phyloP scores from a whole-genome alignment of 2,113 vertebrate species.

The Cepphus grylle region DNA sequence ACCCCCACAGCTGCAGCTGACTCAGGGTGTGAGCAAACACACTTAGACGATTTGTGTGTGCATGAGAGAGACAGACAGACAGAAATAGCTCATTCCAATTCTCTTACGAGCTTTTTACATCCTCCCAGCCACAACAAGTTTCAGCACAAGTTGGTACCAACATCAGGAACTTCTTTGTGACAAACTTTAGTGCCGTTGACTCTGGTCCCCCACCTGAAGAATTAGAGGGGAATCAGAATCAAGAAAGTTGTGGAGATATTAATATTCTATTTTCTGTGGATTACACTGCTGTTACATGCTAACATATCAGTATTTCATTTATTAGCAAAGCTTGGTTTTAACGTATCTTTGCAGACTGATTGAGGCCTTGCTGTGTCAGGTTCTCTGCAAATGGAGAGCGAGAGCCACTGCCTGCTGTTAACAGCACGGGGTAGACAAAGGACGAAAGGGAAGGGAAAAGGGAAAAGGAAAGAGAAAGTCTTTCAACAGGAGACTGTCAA shows the following conservation, averaged over 20 bases:
- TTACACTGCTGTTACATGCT: not conserved
- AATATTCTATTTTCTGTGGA: not conserved
- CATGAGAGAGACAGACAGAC: not conserved
- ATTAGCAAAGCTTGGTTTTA: not conserved
- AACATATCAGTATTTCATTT: not conserved
- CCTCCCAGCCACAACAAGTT: not conserved
- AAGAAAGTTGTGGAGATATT: not conserved
- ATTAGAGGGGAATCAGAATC: not conserved
- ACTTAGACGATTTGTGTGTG: not conserved
- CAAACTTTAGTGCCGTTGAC: not conserved
- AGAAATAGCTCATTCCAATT: not conserved
- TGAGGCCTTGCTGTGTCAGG: not conserved
- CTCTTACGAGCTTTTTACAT: not conserved
- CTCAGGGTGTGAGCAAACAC: not conserved
- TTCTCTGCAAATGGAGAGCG: not conserved
- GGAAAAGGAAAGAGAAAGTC: not conserved
- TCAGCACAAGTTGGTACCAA: not conserved
- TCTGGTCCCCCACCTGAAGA: not conserved
- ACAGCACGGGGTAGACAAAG: not conserved
- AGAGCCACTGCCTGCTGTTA: not conserved
- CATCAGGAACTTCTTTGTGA: not conserved
- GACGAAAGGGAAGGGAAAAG: not conserved
- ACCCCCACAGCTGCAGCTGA: not conserved
- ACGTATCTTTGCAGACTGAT: not conserved
- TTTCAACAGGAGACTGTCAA: not conserved